Evolutionary conservation across 2,888 invertebrate species (phyloP), one percentile per base, ranked within the genome.

Genomic region (Lamellibrachia satsuma): DNA sequence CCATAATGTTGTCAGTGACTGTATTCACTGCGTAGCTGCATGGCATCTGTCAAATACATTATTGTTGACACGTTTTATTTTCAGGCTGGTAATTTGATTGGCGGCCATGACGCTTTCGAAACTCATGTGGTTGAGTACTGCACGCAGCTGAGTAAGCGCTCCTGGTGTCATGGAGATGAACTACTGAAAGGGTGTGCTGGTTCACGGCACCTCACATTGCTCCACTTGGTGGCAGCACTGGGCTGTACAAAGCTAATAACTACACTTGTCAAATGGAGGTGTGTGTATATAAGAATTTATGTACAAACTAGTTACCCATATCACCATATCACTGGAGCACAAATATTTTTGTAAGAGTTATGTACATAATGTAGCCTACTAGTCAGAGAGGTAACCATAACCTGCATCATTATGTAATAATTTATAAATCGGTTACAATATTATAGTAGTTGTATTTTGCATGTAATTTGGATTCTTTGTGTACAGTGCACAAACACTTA

Each of bases 121-220:
- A 98, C 98, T 94, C 97, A 98, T 92, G 97, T 99, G 92, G 98
- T 99, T 15, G 97, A 97, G 90, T 98, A 98, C 96, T 98, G 98
- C 96, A 98, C 98, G 96, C 97, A 97, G 92, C 97, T 98, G 96
- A 98, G 98, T 94, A 97, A 97, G 94, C 97, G 97, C 95, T 96
- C 97, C 95, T 97, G 98, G 98, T 52, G 27, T 52, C 27, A 39
- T 22, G 91, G 91, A 27, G 51, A 91, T 52, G 75, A 91, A 27
- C 91, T 91, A 52, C 52, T 75, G 75, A 75, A 75, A 22, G 75
- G 51, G 27, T 9, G 39, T n/a, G 52, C 51, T 6, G n/a, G 55
- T 52, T 39, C 92, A 90, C 51, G 51, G 11, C 60, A 39, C 11
- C 92, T 94, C 90, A 91, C 94, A 2, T 92, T 94, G 92, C 93